A percentile compares a stretch with the other conserved stretches of the same genome.
These are phyloP conservation scores for Drosophila leonis DNA, from an alignment of 2,888 invertebrate species.

Conservation along the genomic window DNA sequence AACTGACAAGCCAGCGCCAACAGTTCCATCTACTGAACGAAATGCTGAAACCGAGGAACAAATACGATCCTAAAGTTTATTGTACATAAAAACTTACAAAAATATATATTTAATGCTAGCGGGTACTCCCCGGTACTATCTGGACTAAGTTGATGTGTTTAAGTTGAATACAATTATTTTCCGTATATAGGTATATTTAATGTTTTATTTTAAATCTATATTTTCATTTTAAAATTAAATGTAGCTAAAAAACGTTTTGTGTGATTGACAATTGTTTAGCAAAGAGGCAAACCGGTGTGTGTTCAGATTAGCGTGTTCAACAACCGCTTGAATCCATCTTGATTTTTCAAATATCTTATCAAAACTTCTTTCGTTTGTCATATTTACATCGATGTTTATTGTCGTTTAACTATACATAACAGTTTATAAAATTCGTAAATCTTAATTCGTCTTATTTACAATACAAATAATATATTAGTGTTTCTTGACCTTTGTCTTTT, in stretches of 20 bases:
- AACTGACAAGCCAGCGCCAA: conserved; percentile 25
- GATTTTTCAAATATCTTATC: not conserved
- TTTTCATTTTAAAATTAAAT: not conserved
- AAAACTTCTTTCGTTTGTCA: not conserved
- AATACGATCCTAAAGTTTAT: conserved; percentile 53
- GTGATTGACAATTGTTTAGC: conserved; percentile 4
- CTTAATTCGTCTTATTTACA: conserved; percentile 16
- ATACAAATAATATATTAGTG: conserved; percentile 35
- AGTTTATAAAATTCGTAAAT: conserved; percentile 16
- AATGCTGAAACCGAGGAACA: conserved; percentile 52
- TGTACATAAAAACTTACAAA: conserved; percentile 13
- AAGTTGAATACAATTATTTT: not conserved
- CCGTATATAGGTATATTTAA: not conserved
- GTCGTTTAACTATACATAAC: not conserved
- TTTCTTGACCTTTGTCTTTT: conserved; percentile 65
- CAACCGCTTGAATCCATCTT: not conserved
- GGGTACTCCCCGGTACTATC: not conserved
- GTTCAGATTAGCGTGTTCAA: not conserved
- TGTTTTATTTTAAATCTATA: not conserved
- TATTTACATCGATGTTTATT: conserved; percentile 10
- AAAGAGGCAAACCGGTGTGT: conserved; percentile 3
- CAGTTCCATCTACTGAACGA: conserved; percentile 17
- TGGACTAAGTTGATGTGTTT: not conserved
- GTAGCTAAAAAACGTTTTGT: not conserved
- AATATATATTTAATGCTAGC: conserved; percentile 14